Conservation (phyloP, 2,797 vertebrate species). For the Scarus forsteni region DNA sequence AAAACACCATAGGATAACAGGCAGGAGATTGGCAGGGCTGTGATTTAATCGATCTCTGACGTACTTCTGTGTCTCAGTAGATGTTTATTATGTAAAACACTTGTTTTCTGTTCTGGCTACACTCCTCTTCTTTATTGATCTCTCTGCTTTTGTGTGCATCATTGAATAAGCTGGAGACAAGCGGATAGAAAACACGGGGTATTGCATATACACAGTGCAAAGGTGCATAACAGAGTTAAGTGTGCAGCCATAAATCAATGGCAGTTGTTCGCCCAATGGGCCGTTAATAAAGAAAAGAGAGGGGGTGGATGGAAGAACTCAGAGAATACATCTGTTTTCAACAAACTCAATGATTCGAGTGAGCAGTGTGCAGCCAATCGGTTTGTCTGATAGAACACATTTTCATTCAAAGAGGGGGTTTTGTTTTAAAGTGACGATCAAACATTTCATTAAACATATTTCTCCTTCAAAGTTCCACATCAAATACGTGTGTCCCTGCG, state of each 20-base stretch:
- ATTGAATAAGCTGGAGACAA: slow-evolving; percentile 10
- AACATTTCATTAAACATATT: slow-evolving; percentile 15
- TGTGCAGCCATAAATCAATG: slow-evolving; percentile 33
- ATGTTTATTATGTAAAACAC: slow-evolving; percentile 25
- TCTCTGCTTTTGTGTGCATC: slow-evolving; percentile 13
- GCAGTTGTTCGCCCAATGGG: slow-evolving; percentile 44
- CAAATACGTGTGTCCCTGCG: background rate
- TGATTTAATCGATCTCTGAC: background rate
- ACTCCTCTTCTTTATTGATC: slow-evolving; percentile 33
- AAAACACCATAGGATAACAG: background rate
- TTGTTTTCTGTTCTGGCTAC: slow-evolving; percentile 14
- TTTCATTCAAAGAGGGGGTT: background rate
- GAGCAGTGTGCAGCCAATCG: background rate
- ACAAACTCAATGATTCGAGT: slow-evolving; percentile 15
- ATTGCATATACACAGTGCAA: background rate
- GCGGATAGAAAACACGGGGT: background rate
- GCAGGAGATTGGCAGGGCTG: background rate
- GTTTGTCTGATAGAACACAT: slow-evolving; percentile 20
- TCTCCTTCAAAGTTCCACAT: slow-evolving; percentile 4
- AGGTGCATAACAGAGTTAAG: slow-evolving; percentile 17
- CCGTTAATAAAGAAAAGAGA: slow-evolving; percentile 28
- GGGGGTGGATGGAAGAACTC: background rate
- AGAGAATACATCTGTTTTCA: slow-evolving; percentile 5
- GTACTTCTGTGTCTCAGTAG: slow-evolving; percentile 8
- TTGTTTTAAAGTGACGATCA: slow-evolving; percentile 11